Evolutionary conservation across 1,140 invertebrate genomes (phyloP).

Genomic region (Choristoneura fumiferana): DNA sequence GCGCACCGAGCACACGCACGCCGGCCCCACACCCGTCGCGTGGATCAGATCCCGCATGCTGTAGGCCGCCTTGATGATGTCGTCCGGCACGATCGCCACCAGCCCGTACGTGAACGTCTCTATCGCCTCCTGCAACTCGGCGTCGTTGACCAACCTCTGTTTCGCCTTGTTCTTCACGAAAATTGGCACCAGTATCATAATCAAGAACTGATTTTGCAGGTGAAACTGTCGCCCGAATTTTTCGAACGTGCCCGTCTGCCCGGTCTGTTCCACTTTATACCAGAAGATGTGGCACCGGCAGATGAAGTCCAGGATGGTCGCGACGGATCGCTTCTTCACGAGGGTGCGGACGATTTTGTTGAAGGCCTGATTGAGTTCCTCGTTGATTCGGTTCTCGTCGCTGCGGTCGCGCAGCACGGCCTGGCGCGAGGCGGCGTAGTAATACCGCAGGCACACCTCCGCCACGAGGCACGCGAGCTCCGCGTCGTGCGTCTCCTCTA

Average conservation of each 20-base stretch:
- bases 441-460: background rate
- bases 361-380: background rate
- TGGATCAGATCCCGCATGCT: slow-evolving; percentile 15
- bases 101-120: background rate
- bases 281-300: slow-evolving; percentile 2
- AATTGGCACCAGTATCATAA: background rate
- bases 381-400: background rate
- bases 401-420: background rate
- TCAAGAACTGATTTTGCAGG: background rate
- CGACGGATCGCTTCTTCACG: background rate
- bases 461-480: background rate
- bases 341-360: background rate
- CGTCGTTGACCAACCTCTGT: background rate
- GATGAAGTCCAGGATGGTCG: background rate
- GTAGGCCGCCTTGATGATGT: background rate
- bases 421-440: background rate
- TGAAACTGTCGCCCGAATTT: background rate
- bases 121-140: background rate
- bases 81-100: background rate
- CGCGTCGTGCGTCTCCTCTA: background rate
- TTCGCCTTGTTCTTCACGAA: background rate
- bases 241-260: background rate
- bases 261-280: slow-evolving; percentile 3
- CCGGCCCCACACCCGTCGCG: slow-evolving; percentile 19
- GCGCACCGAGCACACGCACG: slow-evolving; percentile 22